Percentiles rank a stretch among this genome's conserved stretches.
Conservation (phyloP, 2,113 vertebrate species). For the Pica pica region DNA sequence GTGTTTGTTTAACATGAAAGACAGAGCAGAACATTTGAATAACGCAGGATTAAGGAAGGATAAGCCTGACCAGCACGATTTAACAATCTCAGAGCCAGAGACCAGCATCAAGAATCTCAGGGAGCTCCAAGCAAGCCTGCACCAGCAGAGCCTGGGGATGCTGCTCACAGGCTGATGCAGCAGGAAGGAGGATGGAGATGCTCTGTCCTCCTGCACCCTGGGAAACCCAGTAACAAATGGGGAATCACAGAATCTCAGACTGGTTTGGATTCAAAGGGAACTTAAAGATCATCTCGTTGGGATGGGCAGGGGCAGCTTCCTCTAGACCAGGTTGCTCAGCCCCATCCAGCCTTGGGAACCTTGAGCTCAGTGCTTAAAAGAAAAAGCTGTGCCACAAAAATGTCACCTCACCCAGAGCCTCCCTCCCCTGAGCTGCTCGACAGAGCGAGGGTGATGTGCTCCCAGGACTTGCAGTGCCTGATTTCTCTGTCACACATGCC, state of each 20-base stretch:
- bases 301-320: not conserved
- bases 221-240: rapidly evolving
- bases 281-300: not conserved
- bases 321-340: not conserved
- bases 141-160: not conserved
- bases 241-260: not conserved
- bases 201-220: not conserved
- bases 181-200: not conserved
- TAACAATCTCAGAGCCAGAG: not conserved
- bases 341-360: not conserved
- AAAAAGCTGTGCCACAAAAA: not conserved
- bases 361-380: not conserved
- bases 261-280: not conserved
- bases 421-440: not conserved
- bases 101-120: rapidly evolving
- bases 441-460: not conserved
- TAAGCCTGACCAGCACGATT: not conserved
- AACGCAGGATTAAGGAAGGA: not conserved
- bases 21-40: not conserved
- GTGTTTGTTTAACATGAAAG: slow-evolving; percentile 24
- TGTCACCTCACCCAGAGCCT: not conserved
- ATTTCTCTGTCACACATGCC: rapidly evolving
- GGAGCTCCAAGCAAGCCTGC: not conserved
- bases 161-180: not conserved
- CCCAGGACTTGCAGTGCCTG: not conserved